phyloP scores from a whole-genome alignment of 2,797 vertebrate species.

The Enteromius treurensis region DNA sequence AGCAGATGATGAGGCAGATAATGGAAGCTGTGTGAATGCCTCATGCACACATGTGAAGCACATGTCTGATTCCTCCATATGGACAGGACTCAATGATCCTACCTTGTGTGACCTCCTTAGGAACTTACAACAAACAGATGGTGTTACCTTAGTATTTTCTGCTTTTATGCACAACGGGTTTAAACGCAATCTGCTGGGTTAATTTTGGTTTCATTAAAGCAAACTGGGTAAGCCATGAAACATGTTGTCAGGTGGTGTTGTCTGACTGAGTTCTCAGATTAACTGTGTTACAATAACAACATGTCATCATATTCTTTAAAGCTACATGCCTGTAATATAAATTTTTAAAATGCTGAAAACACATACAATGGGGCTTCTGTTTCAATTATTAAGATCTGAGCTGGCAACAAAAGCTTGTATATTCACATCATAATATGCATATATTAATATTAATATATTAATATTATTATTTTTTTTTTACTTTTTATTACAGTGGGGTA shows the following conservation, averaged over 20 bases:
- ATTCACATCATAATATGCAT: neutral
- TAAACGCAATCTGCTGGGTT: conserved; percentile 31
- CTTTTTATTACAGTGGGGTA: too few relatives aligned
- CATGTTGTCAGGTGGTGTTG: neutral
- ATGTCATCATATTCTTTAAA: neutral
- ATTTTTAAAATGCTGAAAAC: neutral
- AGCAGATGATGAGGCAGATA: conserved; percentile 28
- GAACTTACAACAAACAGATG: conserved; percentile 9
- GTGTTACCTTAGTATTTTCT: neutral
- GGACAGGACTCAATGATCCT: neutral
- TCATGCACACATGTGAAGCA: neutral
- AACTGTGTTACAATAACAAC: neutral
- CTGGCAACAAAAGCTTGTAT: neutral
- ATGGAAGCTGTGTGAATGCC: conserved; percentile 1
- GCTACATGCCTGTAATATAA: neutral
- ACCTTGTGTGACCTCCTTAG: conserved; percentile 8
- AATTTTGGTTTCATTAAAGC: neutral
- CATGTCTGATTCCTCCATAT: conserved; percentile 25
- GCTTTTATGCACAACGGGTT: conserved; percentile 11
- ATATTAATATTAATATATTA: too few relatives aligned
- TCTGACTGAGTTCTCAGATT: neutral
- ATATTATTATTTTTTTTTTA: too few relatives aligned
- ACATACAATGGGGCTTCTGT: neutral
- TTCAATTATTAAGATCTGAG: neutral
- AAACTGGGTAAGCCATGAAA: neutral